phyloP scores from a whole-genome alignment of 1,140 invertebrate genomes.

The Macrobrachium rosenbergii region DNA sequence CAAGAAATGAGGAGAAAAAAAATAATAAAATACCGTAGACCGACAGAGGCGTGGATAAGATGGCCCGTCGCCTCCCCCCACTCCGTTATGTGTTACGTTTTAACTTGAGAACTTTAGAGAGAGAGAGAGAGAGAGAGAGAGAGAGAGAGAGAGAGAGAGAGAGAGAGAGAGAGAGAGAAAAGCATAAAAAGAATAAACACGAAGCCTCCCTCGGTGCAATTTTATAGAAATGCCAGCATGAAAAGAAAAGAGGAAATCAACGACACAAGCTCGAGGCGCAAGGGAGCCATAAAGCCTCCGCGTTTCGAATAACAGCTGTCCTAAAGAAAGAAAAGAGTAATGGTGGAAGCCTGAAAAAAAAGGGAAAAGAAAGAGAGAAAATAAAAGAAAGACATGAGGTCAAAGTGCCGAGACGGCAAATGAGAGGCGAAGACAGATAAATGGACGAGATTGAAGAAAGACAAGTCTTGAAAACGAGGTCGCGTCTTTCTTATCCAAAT shows the following conservation, averaged over 20 bases:
- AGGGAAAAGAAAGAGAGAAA: not conserved
- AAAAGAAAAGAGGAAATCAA: slow-evolving; percentile 1
- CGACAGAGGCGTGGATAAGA: too few relatives aligned
- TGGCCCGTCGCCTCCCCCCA: too few relatives aligned
- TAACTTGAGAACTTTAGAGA: too few relatives aligned
- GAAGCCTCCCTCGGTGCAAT: not conserved
- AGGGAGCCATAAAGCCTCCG: too few relatives aligned
- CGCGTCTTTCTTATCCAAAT: not conserved
- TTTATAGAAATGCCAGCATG: not conserved
- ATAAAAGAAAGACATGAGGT: not conserved
- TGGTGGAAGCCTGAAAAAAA: not conserved
- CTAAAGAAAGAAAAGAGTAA: not conserved
- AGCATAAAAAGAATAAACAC: not conserved
- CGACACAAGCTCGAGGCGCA: not conserved
- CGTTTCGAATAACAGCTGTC: not conserved
- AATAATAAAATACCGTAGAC: too few relatives aligned
- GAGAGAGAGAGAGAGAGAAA: slow-evolving; percentile 43
- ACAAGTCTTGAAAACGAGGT: too few relatives aligned
- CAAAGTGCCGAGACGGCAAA: not conserved
- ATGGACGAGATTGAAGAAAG: not conserved
- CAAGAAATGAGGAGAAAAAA: too few relatives aligned
- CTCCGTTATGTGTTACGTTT: too few relatives aligned
- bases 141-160: slow-evolving; percentile 7
- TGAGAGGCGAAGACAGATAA: not conserved
- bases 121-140: slow-evolving; percentile 34